Evolutionary conservation across 2,888 invertebrate genomes (phyloP), one percentile per base, ranked within the genome.

Genomic region (Schrankia costaestrigalis): DNA sequence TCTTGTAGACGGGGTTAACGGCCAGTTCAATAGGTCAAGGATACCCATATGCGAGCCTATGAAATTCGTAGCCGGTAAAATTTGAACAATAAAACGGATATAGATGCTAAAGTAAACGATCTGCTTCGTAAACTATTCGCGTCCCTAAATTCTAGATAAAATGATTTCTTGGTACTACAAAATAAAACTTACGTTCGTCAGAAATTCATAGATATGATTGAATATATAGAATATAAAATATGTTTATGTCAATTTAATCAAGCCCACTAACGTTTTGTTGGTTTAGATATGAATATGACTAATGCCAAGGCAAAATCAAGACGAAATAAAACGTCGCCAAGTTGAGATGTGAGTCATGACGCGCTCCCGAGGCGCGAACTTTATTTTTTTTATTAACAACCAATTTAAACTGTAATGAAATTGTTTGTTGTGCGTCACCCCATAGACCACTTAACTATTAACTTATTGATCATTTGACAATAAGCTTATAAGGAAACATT

Each of bases 401-500:
- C 69, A 79, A 78, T 78, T 76, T 76, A 70, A 68, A 66, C 55
- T 53, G 57, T 63, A 71, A 73, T 70, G 66, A 64, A 71, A 69
- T 70, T 71, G 71, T 71, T 71, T 64, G 63, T 56, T 48, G 54
- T 57, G 55, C 53, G 56, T 60, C 49, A 50, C 48, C 39, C 35
- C 12, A 23, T 34, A 26, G 11, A 40, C 35, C 38, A 46, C 39
- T 48, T 41, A 36, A 23, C 42, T 47, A 52, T 52, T 47, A 48
- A 57, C 45, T 43, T 43, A 58, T 48, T 42, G 46, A 61, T 48
- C 47, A 47, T 50, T 52, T 48, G 47, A 36, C 47, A 47, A 46
- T 47, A 42, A 31, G 21, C 48, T 44, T 33, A 32, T 35, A 35
- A 26, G 34, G 35, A 35, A 36, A 25, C 29, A n/a, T n/a, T 22